Evolutionary conservation across 2,888 invertebrate genomes (phyloP), one percentile per base, ranked within the genome.

Genomic region (Cancer borealis): DNA sequence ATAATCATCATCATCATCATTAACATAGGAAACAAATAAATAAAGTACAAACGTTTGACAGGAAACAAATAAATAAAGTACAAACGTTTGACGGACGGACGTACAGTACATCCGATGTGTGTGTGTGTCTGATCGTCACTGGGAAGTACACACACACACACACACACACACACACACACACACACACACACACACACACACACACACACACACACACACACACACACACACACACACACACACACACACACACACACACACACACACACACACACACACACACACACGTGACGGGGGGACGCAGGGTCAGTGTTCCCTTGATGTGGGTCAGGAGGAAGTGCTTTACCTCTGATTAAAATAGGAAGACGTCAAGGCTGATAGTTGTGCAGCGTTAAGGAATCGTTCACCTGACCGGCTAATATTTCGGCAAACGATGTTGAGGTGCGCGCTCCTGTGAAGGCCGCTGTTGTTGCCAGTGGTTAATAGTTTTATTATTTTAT

Each of bases 361-460:
- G 26, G 30, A 30, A 79, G 30, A 79, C 30, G 6, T 79, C 30
- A 26, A 79, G 79, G 79, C 3, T 79, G 30, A 79, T 79, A 79
- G 8, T 79, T 30, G 12, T 21, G 30, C 79, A 6, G 14, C 8
- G 79, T 79, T 30, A 30, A 26, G 8, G 79, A 79, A 30, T 79
- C 79, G 14, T 30, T 79, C 79, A 79, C 79, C 79, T 30, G 79
- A 6, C 30, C 79, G 79, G 79, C 12, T 30, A 79, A 30, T 79
- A 79, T 79, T 79, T 79, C 79, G 79, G 79, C 79, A 79, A 14
- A 79, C 14, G 79, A 79, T 79, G 73, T 73, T 73, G 30, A 79
- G 79, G 30, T 12, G 21, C 30, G 30, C 30, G 30, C 30, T 12
- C 30, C 79, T 79, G 79, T 79, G 79, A 79, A 79, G 79, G 79